These are phyloP conservation scores for Acleris sparsana DNA, from an alignment of 2,888 invertebrate species.

Conservation along the genomic window DNA sequence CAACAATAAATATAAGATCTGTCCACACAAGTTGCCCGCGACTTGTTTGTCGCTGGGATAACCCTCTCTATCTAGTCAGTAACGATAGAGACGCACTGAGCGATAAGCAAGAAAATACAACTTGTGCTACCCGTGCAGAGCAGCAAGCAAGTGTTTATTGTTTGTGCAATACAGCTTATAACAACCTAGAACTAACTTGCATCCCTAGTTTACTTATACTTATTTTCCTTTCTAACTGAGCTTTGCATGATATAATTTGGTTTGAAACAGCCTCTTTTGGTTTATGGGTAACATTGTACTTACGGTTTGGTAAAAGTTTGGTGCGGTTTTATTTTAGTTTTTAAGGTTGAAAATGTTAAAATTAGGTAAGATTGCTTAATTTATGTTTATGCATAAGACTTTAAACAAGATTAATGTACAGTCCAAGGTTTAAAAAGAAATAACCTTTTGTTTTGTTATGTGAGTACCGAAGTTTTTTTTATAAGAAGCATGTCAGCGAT, in stretches of 20 bases:
- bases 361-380: slow-evolving; percentile 10
- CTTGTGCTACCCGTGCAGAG: no score
- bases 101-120: no score
- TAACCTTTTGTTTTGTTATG: background rate
- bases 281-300: slow-evolving; percentile 51
- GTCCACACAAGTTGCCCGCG: no score
- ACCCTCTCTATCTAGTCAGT: no score
- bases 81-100: no score
- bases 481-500: no score
- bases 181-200: slow-evolving; percentile 25
- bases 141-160: background rate
- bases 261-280: slow-evolving; percentile 84
- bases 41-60: no score
- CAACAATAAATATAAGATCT: background rate
- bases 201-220: slow-evolving; percentile 32
- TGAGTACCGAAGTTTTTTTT: background rate
- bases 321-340: slow-evolving; percentile 1
- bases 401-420: no score
- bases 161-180: slow-evolving; percentile 34
- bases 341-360: slow-evolving; percentile 13
- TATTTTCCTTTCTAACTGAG: slow-evolving; percentile 42
- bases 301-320: slow-evolving; percentile 39
- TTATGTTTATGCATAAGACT: no score
- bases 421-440: no score
- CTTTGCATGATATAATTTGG: slow-evolving; percentile 67